Base-by-base conservation (phyloP, 2,797 vertebrate species). In the Molossus molossus region DNA sequence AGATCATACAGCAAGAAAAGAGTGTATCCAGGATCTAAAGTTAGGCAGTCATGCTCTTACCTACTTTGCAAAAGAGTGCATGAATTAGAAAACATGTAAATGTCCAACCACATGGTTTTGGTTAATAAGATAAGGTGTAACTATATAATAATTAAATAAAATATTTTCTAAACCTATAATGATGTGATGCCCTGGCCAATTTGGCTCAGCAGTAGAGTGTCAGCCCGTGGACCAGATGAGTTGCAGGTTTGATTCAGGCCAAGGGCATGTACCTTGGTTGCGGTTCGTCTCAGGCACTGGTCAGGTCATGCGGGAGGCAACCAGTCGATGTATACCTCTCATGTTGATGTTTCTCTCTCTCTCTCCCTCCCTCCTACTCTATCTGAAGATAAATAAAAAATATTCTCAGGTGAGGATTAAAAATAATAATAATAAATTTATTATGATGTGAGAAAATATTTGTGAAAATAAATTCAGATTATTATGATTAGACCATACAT, bases 111-210 rank as follows among this genome's bases (percentile, higher is more conserved):
- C 13, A 6, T n/a, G 64, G 2, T 5, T 45, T 73, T 48, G 14
- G 45, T 50, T 73, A 62, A 37, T 60, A 91, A 76, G 57, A 72
- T 67, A 83, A 70, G 8, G 27, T 27, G 1, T 57, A 79, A 27
- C 12, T 48, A 60, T 40, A 58, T 58, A 67, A 67, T 67, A 14
- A 65, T 11, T 70, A 82, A 40, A 69, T n/a, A 76, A 7, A 33
- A 2, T 27, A 17, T 79, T 91, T 77, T 94, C 29, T 83, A 80
- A 93, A 86, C 77, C 29, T 84, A 4, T 55, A 81, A 67, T 37
- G 15, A 48, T n/a, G 37, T 23, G 11, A 86, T 33, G 33, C 33
- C 33, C 33, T 33, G 33, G 33, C 33, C 33, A 33, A 33, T 33
- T 33, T 33, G 33, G 33, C 33, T 33, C 33, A 33, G 33, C 33